Conservation (phyloP, 2,113 vertebrate species). For the Anoplopoma fimbria region DNA sequence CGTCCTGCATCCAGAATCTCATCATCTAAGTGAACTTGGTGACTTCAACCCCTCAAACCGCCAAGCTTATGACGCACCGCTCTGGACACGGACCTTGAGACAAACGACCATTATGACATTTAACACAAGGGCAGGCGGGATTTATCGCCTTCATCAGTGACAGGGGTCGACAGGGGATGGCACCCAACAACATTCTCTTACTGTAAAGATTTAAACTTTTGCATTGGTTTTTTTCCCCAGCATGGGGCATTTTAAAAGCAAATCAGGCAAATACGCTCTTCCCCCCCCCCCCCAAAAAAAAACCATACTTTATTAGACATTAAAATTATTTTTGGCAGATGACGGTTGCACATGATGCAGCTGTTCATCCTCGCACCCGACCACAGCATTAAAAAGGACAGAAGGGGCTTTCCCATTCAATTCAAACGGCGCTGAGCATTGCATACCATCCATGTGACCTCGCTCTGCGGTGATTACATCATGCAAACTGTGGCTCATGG, state of each 20-base stretch:
- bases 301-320: neutral
- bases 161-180: neutral
- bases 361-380: slow-evolving; percentile 56
- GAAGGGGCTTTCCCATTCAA: slow-evolving; percentile 66
- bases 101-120: neutral
- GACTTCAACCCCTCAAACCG: slow-evolving; percentile 25
- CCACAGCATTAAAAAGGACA: slow-evolving; percentile 51
- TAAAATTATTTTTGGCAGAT: slow-evolving; percentile 40
- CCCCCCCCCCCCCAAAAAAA: neutral
- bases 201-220: neutral
- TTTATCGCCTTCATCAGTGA: neutral
- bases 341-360: slow-evolving; percentile 42
- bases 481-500: slow-evolving; percentile 66
- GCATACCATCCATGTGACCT: slow-evolving; percentile 64
- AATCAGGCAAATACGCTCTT: neutral
- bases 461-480: slow-evolving; percentile 70
- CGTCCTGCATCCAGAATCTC: slow-evolving; percentile 21
- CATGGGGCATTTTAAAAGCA: neutral
- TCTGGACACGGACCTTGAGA: neutral
- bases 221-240: neutral
- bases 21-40: slow-evolving; percentile 17
- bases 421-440: slow-evolving; percentile 1
- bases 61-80: neutral
- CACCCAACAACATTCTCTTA: too few relatives aligned
- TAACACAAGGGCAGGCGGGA: neutral